These are phyloP conservation scores for Potamarius usumacintae DNA, from an alignment of 2,113 vertebrate species.

Conservation along the genomic window DNA sequence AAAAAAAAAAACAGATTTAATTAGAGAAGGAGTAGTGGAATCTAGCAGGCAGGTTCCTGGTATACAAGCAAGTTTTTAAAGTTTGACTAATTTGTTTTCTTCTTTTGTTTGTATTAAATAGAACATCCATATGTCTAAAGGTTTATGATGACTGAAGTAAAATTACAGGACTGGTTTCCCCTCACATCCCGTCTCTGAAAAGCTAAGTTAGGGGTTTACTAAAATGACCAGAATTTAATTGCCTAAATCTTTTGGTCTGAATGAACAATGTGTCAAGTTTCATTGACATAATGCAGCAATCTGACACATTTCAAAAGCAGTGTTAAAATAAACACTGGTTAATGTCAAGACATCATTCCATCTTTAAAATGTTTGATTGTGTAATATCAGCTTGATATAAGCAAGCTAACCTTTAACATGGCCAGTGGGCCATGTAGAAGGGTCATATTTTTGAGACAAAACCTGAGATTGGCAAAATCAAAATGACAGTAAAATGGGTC, in stretches of 20 bases:
- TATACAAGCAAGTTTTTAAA: slow-evolving; percentile 28
- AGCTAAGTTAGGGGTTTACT: background rate
- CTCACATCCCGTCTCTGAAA: background rate
- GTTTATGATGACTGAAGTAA: background rate
- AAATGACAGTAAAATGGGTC: background rate
- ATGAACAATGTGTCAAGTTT: background rate
- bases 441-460: background rate
- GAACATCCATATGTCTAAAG: slow-evolving; percentile 11
- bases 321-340: background rate
- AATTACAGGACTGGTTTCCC: background rate
- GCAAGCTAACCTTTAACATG: background rate
- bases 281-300: background rate
- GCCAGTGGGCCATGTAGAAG: background rate
- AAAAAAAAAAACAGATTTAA: slow-evolving; percentile 1
- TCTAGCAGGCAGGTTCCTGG: slow-evolving; percentile 12
- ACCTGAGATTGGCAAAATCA: background rate
- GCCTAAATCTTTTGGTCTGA: background rate
- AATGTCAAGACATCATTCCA: background rate
- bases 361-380: background rate
- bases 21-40: background rate
- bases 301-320: background rate
- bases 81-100: background rate
- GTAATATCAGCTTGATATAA: background rate
- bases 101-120: slow-evolving; percentile 49
- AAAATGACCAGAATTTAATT: background rate